Evolutionary conservation across 1,140 invertebrate genomes (phyloP).

Genomic region (Papilio helenus): DNA sequence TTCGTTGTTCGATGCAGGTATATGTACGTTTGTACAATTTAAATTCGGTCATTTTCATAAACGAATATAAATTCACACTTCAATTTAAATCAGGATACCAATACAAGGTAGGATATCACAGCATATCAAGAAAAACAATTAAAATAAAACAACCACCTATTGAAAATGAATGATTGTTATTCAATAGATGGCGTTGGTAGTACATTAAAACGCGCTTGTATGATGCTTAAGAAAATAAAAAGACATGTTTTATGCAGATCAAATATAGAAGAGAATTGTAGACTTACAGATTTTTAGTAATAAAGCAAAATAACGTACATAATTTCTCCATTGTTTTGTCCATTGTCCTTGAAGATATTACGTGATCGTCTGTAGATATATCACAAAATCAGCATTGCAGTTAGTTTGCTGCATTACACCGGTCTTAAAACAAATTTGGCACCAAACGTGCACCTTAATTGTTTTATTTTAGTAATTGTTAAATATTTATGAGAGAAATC

Average conservation of each 20-base stretch:
- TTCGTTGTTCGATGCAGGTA: conserved; percentile 27
- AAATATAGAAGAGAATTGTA: too few species aligned
- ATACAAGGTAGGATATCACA: neutral
- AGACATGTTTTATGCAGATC: too few species aligned
- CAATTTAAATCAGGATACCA: neutral
- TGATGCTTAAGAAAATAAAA: neutral
- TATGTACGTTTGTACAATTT: conserved; percentile 14
- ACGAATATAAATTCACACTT: neutral
- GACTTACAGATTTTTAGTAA: neutral
- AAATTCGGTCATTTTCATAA: neutral
- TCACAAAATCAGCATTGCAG: conserved; percentile 26
- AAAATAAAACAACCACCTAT: too few species aligned
- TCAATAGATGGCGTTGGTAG: too few species aligned
- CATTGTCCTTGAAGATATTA: conserved; percentile 6
- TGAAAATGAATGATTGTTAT: too few species aligned
- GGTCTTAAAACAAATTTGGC: conserved; percentile 33
- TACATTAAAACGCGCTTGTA: neutral
- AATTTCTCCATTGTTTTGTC: neutral
- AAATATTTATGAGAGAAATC: conserved; percentile 9
- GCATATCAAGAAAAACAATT: neutral
- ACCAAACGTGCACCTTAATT: conserved; percentile 35
- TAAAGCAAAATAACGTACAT: neutral
- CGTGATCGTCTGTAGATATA: neutral
- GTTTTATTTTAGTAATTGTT: conserved; percentile 25
- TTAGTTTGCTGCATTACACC: conserved; percentile 31